Conservation (phyloP, 2,797 vertebrate species). For the Nothura maculosa region DNA sequence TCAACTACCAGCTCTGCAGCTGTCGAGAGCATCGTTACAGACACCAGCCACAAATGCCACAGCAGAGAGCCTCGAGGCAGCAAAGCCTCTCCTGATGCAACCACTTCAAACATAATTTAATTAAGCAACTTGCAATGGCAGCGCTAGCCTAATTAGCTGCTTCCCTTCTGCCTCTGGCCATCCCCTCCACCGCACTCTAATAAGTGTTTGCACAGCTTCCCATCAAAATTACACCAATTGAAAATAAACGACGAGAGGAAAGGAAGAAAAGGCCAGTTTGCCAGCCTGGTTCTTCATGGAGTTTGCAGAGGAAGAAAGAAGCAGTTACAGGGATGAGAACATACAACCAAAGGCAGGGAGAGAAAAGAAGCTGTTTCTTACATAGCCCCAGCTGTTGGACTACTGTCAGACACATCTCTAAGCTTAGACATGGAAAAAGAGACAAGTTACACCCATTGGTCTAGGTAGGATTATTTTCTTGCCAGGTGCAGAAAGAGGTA, state of each 20-base stretch:
- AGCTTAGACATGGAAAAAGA: not conserved
- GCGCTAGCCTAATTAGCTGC: not conserved
- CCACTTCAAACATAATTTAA: not conserved
- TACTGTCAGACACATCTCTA: rapidly evolving
- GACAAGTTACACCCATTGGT: not conserved
- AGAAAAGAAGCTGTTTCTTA: not conserved
- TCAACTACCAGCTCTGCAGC: not conserved
- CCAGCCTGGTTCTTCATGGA: not conserved
- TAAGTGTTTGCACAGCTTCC: not conserved
- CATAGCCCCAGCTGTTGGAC: not conserved
- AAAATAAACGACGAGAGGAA: not conserved
- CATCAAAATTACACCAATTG: not conserved
- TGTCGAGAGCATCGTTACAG: not conserved
- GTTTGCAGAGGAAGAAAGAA: not conserved
- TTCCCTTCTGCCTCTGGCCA: not conserved
- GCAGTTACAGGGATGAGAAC: not conserved
- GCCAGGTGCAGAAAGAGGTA: not conserved
- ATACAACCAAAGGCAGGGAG: rapidly evolving
- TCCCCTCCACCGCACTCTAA: not conserved
- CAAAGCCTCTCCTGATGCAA: not conserved
- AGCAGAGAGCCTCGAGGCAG: not conserved
- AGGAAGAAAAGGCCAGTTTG: not conserved
- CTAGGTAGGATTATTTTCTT: not conserved
- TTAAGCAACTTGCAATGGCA: not conserved
- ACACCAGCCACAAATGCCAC: not conserved